Percentiles rank a stretch among this genome's conserved stretches.
Conservation (phyloP, 2,113 vertebrate genomes). For the Microcebus ravelobensis region DNA sequence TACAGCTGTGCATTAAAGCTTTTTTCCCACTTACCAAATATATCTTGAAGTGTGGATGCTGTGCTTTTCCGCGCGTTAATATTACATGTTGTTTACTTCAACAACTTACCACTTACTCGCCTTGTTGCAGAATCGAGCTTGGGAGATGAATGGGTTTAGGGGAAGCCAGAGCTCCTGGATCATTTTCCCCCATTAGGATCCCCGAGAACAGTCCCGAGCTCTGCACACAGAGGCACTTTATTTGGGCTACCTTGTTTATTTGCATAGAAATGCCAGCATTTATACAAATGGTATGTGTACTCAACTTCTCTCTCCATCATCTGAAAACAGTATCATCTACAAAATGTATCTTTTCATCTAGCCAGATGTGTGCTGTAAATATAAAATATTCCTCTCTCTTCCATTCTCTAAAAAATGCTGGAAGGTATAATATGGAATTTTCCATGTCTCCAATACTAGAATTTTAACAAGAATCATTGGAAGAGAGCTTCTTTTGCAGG, state of each 20-base stretch:
- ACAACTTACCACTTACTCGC: neutral
- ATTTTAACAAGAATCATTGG: neutral
- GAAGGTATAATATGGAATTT: constrained; percentile 77
- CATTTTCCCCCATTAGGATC: constrained; percentile 38
- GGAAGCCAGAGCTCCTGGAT: constrained; percentile 24
- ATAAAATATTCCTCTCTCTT: constrained; percentile 55
- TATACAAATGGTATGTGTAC: constrained; percentile 32
- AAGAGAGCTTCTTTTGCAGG: neutral
- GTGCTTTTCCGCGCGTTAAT: constrained; percentile 1
- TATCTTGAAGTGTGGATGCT: neutral
- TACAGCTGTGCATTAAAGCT: neutral
- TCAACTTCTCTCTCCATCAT: neutral
- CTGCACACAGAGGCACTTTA: neutral
- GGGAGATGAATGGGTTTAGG: neutral
- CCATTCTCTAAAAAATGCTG: constrained; percentile 74
- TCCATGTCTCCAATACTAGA: neutral
- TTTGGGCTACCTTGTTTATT: constrained; percentile 36
- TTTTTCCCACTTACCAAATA: neutral
- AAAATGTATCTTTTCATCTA: constrained; percentile 25
- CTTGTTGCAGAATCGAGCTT: neutral
- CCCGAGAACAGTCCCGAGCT: constrained; percentile 50
- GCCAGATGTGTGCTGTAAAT: neutral
- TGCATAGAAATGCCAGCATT: constrained; percentile 41
- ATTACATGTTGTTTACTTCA: neutral
- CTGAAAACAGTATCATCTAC: neutral